Evolutionary conservation across 2,888 invertebrate species (phyloP), one percentile per base, ranked within the genome.

Genomic region (Heteromyza rotundicornis): DNA sequence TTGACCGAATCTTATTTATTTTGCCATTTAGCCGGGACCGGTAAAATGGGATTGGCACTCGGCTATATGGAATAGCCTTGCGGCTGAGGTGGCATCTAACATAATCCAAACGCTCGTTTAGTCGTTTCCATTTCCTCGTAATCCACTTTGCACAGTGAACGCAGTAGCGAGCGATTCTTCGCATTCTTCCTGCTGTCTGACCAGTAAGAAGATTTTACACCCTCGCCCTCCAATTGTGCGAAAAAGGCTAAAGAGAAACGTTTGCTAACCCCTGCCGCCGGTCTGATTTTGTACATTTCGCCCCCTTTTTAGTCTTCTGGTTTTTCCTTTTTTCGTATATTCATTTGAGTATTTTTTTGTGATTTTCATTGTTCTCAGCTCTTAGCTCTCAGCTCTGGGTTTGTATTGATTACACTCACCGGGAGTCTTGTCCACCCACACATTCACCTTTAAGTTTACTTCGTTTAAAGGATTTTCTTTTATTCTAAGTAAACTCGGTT

Each of bases 221-320:
- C 57, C 61, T 44, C 44, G 32, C 52, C 8, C 51, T 2, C 47
- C 17, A 47, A 47, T 47, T 14, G 47, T 47, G 47, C 47, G 47
- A 20, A 47, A 19, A 20, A 20, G 47, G 47, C 32, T n/a, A n/a
- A n/a, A 54, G 17, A 5, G 36, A 60, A 60, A 60, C 53, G 57
- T 62, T 57, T 53, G 62, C 50, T 35, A 62, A 49, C 58, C 54
- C 36, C 58, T 55, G 62, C 58, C 49, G 54, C 44, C 54, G 56
- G 58, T n/a, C n/a, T n/a, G n/a, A n/a, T n/a, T n/a, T n/a, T n/a
- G n/a, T n/a, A n/a, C n/a, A 62, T 58, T 54, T 40, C 40, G 16
- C 27, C 14, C 50, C 36, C 2, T 32, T 17, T 20, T 52, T 8
- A 40, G 2, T 36, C 24, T 59, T n/a, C 10, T 40, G 8, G 2